Base-by-base conservation (phyloP, 1,140 invertebrate genomes). In the Diploscapter pachys region DNA sequence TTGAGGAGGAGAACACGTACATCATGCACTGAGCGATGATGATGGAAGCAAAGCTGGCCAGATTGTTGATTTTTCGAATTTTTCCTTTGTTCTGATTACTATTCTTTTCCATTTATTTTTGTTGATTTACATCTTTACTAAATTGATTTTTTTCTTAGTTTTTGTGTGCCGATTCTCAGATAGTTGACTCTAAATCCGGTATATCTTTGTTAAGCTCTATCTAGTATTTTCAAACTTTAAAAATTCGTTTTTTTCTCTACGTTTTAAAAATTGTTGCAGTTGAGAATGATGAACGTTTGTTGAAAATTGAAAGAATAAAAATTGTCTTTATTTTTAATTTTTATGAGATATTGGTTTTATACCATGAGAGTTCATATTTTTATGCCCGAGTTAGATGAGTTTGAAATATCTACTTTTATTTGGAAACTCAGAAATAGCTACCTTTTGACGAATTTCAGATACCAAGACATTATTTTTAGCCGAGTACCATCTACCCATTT, bases 1-100 rank as follows among this genome's bases (percentile, higher is more conserved):
- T 97, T 72, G 89, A 91, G 69, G 94, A 97, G 87, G 90, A 90
- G 70, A 96, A 97, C 85, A 90, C 90, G 73, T 99, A 98, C 86
- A 90, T 94, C 82, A 99, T 99, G 96, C 94, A 95, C 88, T 99
- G 31, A 31, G 31, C 31, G 31, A 31, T 31, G 31, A 31, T 31
- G 31, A 31, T 31, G 31, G 31, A 31, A 31, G 31, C 31, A 31
- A 31, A 31, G 31, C 31, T 1, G 31, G 31, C 31, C 31, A 91
- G 91, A 53, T 50, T 66, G 9, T 8, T 4, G 11, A 6, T 31
- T 13, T 55, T 53, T 13, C 11, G 53, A 31, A n/a, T 6, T n/a
- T 9, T 48, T 48, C 50, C 51, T 65, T 65, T 50, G 51, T 52
- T 13, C n/a, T 8, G 50, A 63, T 5, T 49, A 9, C 6, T 49